A percentile compares a stretch with the other conserved stretches of the same genome.
These are phyloP conservation scores for Thinocorus orbignyianus DNA, from an alignment of 2,113 vertebrate genomes.

Conservation along the genomic window DNA sequence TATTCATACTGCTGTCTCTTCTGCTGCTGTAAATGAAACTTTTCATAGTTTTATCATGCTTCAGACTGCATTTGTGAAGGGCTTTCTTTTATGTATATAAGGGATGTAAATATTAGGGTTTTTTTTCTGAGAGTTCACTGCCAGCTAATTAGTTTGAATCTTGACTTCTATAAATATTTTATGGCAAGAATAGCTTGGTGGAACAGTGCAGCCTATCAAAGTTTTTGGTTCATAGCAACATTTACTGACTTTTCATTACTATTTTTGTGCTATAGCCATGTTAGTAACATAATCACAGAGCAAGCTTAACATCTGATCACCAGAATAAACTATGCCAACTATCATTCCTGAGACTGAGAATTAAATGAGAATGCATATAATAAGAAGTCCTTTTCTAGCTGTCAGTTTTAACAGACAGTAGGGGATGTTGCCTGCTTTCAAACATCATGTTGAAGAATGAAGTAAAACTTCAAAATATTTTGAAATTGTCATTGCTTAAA, in stretches of 20 bases:
- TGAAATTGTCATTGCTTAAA: not conserved
- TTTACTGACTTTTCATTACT: slow-evolving; percentile 6
- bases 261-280: not conserved
- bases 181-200: slow-evolving; percentile 5
- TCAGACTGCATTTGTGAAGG: slow-evolving; percentile 48
- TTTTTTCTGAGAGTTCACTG: slow-evolving; percentile 57
- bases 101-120: slow-evolving; percentile 61
- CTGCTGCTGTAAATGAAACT: slow-evolving; percentile 55
- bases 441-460: not conserved
- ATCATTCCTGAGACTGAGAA: not conserved
- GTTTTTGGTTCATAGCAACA: slow-evolving; percentile 4
- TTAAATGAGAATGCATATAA: not conserved
- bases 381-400: not conserved
- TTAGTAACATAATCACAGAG: not conserved
- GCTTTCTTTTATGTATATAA: slow-evolving; percentile 1
- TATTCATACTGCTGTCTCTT: slow-evolving; percentile 15
- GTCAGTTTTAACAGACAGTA: not conserved
- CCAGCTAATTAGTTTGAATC: slow-evolving; percentile 61
- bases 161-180: slow-evolving; percentile 53
- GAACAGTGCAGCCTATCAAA: not conserved
- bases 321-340: not conserved
- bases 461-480: not conserved
- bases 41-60: slow-evolving; percentile 46
- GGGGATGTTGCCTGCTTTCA: not conserved
- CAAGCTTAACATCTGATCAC: not conserved